A percentile compares a stretch with the other conserved stretches of the same genome.
These are phyloP conservation scores for Xiphydria camelus DNA, from an alignment of 2,888 invertebrate genomes.

Conservation along the genomic window DNA sequence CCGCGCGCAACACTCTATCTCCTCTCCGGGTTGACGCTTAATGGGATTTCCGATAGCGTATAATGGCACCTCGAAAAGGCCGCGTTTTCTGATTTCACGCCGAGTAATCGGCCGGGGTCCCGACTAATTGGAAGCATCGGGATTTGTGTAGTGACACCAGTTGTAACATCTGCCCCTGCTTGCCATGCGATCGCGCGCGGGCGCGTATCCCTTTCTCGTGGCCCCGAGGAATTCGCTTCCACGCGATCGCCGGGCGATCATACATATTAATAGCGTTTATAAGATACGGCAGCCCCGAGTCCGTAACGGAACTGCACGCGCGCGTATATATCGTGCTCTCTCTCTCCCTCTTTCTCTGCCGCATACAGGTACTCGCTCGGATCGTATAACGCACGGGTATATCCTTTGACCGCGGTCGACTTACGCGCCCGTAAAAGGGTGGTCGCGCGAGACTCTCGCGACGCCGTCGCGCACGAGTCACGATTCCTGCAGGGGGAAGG, in stretches of 20 bases:
- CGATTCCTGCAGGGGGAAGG: too few relatives aligned
- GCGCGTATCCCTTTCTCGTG: slow-evolving; percentile 7
- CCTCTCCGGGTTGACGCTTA: neutral
- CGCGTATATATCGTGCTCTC: neutral
- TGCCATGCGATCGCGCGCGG: too few relatives aligned
- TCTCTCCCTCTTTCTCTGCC: too few relatives aligned
- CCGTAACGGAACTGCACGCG: slow-evolving; percentile 27
- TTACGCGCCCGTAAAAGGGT: slow-evolving; percentile 22
- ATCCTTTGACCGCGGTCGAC: slow-evolving; percentile 15
- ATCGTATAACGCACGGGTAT: too few relatives aligned
- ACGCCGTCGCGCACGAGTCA: too few relatives aligned
- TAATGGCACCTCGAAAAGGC: neutral
- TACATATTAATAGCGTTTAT: slow-evolving; percentile 47
- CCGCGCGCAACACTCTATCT: neutral
- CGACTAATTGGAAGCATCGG: slow-evolving; percentile 38
- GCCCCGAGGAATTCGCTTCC: slow-evolving; percentile 35
- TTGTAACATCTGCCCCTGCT: slow-evolving; percentile 23
- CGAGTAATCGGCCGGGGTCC: slow-evolving; percentile 31
- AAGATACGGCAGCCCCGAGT: slow-evolving; percentile 24
- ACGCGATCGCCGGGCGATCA: slow-evolving; percentile 41
- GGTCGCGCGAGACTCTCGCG: neutral
- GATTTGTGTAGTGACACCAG: slow-evolving; percentile 25
- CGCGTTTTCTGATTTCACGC: slow-evolving; percentile 28
- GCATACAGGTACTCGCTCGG: too few relatives aligned
- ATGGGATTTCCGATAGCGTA: neutral